Conservation (phyloP, 2,888 invertebrate species). For the Galerucella calmariensis region DNA sequence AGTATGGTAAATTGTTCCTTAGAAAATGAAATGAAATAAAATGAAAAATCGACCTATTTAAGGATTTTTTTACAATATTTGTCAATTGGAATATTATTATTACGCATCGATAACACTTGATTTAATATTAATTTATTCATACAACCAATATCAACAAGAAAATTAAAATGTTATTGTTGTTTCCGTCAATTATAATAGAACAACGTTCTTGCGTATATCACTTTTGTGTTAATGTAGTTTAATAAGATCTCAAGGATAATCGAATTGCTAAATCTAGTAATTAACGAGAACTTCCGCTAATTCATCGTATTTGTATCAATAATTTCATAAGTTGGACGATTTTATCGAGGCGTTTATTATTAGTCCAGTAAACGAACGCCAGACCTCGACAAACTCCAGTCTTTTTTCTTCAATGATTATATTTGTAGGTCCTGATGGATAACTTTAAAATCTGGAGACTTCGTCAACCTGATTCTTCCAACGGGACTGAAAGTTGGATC, state of each 20-base stretch:
- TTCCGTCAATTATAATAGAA: not conserved
- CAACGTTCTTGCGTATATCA: not conserved
- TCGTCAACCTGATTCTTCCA: too few species aligned
- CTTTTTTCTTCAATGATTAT: too few species aligned
- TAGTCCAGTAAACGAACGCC: too few species aligned
- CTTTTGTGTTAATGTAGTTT: not conserved
- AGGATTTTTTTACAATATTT: too few species aligned
- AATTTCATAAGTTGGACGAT: not conserved
- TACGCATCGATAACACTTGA: not conserved
- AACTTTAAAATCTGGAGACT: too few species aligned
- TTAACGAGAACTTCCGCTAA: constrained; percentile 6
- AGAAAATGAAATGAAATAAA: too few species aligned
- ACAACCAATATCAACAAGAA: not conserved
- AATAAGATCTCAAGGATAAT: constrained; percentile 1
- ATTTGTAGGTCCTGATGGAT: too few species aligned
- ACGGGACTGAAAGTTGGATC: too few species aligned
- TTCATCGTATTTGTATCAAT: constrained; percentile 4
- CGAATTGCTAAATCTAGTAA: constrained; percentile 1
- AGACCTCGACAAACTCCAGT: too few species aligned
- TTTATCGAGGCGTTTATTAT: not conserved
- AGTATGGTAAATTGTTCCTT: too few species aligned
- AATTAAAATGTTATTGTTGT: not conserved
- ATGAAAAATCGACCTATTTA: too few species aligned
- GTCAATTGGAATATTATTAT: too few species aligned
- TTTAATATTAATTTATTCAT: not conserved